phyloP scores from a whole-genome alignment of 1,140 invertebrate species.

The Micrasema minimum region DNA sequence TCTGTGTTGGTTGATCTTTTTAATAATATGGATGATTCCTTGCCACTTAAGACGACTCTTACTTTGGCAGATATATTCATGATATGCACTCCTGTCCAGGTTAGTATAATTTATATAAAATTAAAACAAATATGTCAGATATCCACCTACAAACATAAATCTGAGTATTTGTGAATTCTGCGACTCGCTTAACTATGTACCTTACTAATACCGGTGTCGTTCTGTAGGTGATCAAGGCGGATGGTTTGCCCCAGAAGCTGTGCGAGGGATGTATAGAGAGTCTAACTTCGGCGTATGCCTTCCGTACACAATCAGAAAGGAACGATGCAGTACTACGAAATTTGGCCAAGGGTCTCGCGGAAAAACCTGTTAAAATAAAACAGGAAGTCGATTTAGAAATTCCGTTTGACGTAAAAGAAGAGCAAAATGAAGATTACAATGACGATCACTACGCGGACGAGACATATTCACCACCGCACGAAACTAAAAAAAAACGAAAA shows the following conservation, averaged over 20 bases:
- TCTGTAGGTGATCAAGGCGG: slow-evolving; percentile 59
- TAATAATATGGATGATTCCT: slow-evolving; percentile 55
- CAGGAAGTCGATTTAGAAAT: slow-evolving; percentile 41
- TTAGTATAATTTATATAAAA: no score
- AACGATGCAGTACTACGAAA: slow-evolving; percentile 57
- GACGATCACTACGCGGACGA: slow-evolving; percentile 29
- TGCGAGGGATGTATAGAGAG: slow-evolving; percentile 60
- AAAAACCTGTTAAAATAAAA: slow-evolving; percentile 44
- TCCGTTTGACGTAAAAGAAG: slow-evolving; percentile 43
- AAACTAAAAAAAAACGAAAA: slow-evolving; percentile 41
- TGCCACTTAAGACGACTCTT: slow-evolving; percentile 54
- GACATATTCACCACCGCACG: slow-evolving; percentile 19
- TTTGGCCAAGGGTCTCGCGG: slow-evolving; percentile 47
- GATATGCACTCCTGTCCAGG: slow-evolving; percentile 58
- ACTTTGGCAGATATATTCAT: slow-evolving; percentile 58
- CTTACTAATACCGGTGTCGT: no score
- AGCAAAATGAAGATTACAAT: slow-evolving; percentile 33
- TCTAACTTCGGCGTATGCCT: slow-evolving; percentile 57
- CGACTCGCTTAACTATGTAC: no score
- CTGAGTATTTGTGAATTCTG: no score
- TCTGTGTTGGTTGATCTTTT: slow-evolving; percentile 58
- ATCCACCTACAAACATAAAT: no score
- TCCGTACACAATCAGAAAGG: slow-evolving; percentile 58
- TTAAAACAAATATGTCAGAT: no score
- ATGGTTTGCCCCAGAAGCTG: slow-evolving; percentile 62